Base-by-base conservation (phyloP, 1,140 invertebrate species). In the Pseudomyrmex concolor region DNA sequence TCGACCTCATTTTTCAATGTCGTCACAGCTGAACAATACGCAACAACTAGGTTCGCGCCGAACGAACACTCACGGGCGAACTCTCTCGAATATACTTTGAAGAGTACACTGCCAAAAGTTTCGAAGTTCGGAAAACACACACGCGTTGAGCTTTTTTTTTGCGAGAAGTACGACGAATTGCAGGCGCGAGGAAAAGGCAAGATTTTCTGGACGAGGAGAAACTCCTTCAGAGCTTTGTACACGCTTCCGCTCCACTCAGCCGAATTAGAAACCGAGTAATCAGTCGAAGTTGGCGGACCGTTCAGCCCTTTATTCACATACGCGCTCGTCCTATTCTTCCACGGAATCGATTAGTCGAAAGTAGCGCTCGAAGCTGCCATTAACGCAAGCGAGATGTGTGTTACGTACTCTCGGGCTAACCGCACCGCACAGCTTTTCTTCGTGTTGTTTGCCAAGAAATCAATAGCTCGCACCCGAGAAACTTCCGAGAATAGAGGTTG, bases 191-290 rank as follows among this genome's bases (percentile, higher is more conserved):
- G 5, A 54, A 7, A 2, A 43, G 45, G 2, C 25, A 50, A 66
- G 67, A 81, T n/a, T 70, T 55, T 82, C 71, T 54, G 3, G 60
- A 13, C 25, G 13, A n/a, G 19, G 25, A 9, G 22, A 15, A n/a
- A 57, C 43, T 34, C 9, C 13, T 17, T 15, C 51, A 22, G 19
- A 22, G 34, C 19, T 87, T 87, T 74, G 64, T 60, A 64, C 66
- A 57, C n/a, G 63, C 70, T 48, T 12, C 50, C 72, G 25, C 62
- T 84, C 78, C 84, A 83, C 86, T 88, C 87, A 50, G 76, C 76
- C 59, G 76, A 88, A 88, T 88, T 88, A 88, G 86, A 88, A 83
- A 85, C 55, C 64, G 57, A 84, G 76, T 82, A 85, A 88, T 87
- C 86, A 85, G 70, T 57, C 72, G 51, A 70, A 88, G 50, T 78